A percentile compares a stretch with the other conserved stretches of the same genome.
phyloP scores from a whole-genome alignment of 2,797 vertebrate genomes.

The Clarias laeviceps region DNA sequence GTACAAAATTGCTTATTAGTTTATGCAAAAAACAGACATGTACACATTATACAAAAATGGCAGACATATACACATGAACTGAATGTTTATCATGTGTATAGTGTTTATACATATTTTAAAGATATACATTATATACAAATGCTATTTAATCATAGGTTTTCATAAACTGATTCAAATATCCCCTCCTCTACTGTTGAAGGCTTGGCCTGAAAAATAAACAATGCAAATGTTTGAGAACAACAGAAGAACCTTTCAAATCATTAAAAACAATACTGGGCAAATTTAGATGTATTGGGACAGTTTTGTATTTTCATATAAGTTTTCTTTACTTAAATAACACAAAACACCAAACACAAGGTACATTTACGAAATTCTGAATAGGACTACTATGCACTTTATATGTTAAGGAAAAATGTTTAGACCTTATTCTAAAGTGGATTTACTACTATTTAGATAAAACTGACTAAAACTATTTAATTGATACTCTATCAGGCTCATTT shows the following conservation, averaged over 20 bases:
- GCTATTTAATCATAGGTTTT: slow-evolving; percentile 69
- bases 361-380: background rate
- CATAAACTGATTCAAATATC: slow-evolving; percentile 72
- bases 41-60: background rate
- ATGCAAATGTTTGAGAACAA: background rate
- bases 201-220: slow-evolving; percentile 57
- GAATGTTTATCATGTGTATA: background rate
- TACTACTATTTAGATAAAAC: background rate
- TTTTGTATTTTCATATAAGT: background rate
- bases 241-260: background rate
- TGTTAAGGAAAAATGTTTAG: background rate
- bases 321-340: background rate
- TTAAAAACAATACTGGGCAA: background rate
- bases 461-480: background rate
- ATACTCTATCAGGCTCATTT: background rate
- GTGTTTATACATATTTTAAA: background rate
- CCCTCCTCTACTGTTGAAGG: slow-evolving; percentile 56
- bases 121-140: slow-evolving; percentile 2
- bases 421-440: background rate
- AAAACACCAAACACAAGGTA: background rate
- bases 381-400: background rate
- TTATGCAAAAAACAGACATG: background rate
- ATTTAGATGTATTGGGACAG: background rate
- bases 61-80: background rate
- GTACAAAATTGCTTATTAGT: background rate